A percentile compares a stretch with the other conserved stretches of the same genome.
These are phyloP conservation scores for Sebastes hubbsi DNA, from an alignment of 2,797 vertebrate species.

Conservation along the genomic window DNA sequence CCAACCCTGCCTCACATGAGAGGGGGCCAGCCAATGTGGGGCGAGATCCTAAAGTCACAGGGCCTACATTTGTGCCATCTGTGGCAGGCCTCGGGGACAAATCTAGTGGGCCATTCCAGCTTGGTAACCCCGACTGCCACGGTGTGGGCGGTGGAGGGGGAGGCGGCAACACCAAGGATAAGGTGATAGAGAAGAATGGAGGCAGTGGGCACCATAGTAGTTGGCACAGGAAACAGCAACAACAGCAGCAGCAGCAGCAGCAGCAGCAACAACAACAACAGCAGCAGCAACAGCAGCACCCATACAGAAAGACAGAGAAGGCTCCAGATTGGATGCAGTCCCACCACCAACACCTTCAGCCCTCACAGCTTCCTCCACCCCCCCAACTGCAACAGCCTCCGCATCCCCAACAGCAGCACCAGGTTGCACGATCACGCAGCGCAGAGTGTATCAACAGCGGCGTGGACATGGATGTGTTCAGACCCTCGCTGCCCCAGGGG, in stretches of 20 bases:
- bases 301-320: slow-evolving; percentile 89
- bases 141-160: slow-evolving; percentile 80
- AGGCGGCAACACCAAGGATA: slow-evolving; percentile 85
- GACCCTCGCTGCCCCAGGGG: slow-evolving; percentile 82
- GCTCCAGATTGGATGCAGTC: slow-evolving; percentile 89
- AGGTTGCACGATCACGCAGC: slow-evolving; percentile 83
- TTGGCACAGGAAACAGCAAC: slow-evolving; percentile 81
- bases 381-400: slow-evolving; percentile 74
- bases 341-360: slow-evolving; percentile 79
- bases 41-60: slow-evolving; percentile 89
- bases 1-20: slow-evolving; percentile 85
- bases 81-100: slow-evolving; percentile 89
- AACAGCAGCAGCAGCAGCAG: slow-evolving; percentile 66
- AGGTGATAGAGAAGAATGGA: slow-evolving; percentile 80
- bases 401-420: slow-evolving; percentile 80
- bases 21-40: slow-evolving; percentile 77
- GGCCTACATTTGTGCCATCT: slow-evolving; percentile 92
- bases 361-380: slow-evolving; percentile 70
- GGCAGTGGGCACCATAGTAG: slow-evolving; percentile 74
- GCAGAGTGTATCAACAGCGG: slow-evolving; percentile 87
- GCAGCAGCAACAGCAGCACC: slow-evolving; percentile 82
- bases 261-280: slow-evolving; percentile 63
- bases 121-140: slow-evolving; percentile 86
- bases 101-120: slow-evolving; percentile 88
- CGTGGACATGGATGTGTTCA: slow-evolving; percentile 84